Conservation (phyloP, 1,140 invertebrate species). For the Triops cancriformis region DNA sequence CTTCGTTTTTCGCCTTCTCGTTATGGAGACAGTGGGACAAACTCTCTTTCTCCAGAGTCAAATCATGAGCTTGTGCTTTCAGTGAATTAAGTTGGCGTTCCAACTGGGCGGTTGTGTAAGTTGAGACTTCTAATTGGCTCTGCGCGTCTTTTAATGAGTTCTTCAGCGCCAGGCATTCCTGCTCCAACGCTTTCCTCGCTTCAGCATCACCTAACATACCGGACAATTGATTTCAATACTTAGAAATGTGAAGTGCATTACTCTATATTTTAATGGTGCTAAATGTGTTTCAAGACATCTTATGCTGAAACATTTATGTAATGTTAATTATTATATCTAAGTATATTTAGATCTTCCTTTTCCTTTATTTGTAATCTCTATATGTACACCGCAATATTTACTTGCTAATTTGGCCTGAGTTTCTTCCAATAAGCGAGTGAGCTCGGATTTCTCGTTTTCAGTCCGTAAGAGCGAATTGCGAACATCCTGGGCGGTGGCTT, state of each 20-base stretch:
- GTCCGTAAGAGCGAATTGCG: neutral
- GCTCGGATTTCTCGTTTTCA: neutral
- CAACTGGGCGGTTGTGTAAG: neutral
- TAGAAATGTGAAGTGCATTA: too few species aligned
- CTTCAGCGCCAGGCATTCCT: neutral
- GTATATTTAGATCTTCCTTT: too few species aligned
- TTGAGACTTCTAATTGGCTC: neutral
- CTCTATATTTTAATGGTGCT: too few species aligned
- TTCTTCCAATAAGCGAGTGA: neutral
- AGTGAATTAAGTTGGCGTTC: neutral
- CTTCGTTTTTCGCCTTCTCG: neutral
- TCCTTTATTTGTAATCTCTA: too few species aligned
- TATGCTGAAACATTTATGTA: too few species aligned
- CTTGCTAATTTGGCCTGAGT: neutral
- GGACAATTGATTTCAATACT: too few species aligned
- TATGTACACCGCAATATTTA: too few species aligned
- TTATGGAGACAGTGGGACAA: neutral
- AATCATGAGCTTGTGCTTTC: neutral
- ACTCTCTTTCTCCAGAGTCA: neutral
- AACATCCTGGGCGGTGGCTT: neutral
- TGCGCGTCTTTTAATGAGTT: neutral
- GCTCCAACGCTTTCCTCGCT: neutral
- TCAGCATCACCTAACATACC: neutral
- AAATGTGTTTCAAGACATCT: too few species aligned
- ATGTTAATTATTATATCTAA: too few species aligned